Evolutionary conservation across 2,113 vertebrate genomes (phyloP).

Genomic region (Azemiops feae): DNA sequence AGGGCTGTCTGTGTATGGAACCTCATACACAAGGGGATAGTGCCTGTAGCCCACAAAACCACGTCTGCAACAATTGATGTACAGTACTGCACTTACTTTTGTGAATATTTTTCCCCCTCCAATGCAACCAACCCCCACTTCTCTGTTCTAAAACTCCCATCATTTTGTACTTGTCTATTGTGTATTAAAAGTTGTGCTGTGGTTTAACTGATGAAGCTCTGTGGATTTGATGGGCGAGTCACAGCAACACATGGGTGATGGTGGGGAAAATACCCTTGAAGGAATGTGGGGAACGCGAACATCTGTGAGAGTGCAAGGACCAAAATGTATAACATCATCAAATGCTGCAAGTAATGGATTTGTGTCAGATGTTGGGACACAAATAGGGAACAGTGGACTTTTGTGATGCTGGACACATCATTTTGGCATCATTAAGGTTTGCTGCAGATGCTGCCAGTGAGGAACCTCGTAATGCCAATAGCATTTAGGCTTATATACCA

Average conservation of each 20-base stretch:
- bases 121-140: neutral
- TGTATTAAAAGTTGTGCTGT: constrained; percentile 6
- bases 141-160: neutral
- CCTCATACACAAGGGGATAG: neutral
- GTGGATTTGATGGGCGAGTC: neutral
- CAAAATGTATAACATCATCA: neutral
- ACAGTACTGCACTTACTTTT: neutral
- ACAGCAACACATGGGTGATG: too few relatives aligned
- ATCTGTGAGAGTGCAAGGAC: neutral
- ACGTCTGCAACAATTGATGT: neutral
- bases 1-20: neutral
- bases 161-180: neutral
- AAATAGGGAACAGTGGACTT: neutral
- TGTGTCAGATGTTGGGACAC: neutral
- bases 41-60: neutral
- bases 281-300: neutral
- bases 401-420: neutral
- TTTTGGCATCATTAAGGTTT: neutral
- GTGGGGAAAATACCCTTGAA: neutral
- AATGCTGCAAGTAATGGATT: neutral
- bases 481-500: neutral
- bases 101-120: neutral
- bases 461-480: neutral
- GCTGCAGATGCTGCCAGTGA: neutral
- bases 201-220: neutral